These are phyloP conservation scores for Clarias laeviceps DNA, from an alignment of 2,797 vertebrate species.

Conservation along the genomic window DNA sequence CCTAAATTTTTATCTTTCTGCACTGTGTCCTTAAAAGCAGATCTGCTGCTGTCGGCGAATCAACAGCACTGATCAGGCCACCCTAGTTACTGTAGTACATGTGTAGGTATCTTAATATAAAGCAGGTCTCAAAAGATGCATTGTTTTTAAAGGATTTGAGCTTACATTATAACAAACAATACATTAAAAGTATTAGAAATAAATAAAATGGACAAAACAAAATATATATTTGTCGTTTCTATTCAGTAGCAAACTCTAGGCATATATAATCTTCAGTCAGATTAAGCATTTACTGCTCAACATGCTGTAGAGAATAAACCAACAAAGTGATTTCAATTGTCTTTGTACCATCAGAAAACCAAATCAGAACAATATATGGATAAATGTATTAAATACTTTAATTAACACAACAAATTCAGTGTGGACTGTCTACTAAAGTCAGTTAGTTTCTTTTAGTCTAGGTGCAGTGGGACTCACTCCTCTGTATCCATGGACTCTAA, in stretches of 20 bases:
- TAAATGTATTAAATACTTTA: not conserved
- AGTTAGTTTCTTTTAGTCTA: slow-evolving; percentile 47
- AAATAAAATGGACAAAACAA: slow-evolving; percentile 7
- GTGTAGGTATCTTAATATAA: not conserved
- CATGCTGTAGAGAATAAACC: not conserved
- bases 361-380: slow-evolving; percentile 4
- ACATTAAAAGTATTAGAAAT: not conserved
- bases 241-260: not conserved
- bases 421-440: not conserved
- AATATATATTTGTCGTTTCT: not conserved
- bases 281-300: not conserved
- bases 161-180: not conserved
- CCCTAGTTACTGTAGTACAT: not conserved
- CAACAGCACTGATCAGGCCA: not conserved
- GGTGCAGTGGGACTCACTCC: slow-evolving; percentile 60
- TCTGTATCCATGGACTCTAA: slow-evolving; percentile 57
- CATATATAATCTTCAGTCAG: not conserved
- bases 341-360: not conserved
- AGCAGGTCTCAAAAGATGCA: not conserved
- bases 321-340: slow-evolving; percentile 6
- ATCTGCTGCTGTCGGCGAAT: not conserved
- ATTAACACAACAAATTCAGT: not conserved
- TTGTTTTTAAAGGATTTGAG: not conserved
- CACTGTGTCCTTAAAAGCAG: not conserved
- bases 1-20: not conserved